These are phyloP conservation scores for Melanophora roralis DNA, from an alignment of 2,888 invertebrate genomes.

Conservation along the genomic window DNA sequence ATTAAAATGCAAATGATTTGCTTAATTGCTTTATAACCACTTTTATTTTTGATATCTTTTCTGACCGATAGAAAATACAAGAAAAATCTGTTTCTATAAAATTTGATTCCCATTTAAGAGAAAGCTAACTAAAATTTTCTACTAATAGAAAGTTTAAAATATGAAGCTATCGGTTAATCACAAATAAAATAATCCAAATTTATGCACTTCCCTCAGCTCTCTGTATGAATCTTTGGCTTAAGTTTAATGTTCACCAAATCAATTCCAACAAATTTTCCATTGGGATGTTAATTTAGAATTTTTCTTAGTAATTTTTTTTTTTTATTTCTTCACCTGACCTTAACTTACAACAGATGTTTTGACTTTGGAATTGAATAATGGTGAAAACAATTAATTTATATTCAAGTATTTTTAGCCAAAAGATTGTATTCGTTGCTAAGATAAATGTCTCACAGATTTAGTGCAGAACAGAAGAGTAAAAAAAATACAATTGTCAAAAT, in stretches of 20 bases:
- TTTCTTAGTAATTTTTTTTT: slow-evolving; percentile 20
- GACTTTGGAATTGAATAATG: slow-evolving; percentile 45
- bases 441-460: neutral
- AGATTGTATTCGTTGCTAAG: slow-evolving; percentile 55
- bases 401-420: slow-evolving; percentile 46
- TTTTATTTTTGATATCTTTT: slow-evolving; percentile 54
- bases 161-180: no score
- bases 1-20: slow-evolving; percentile 66
- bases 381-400: slow-evolving; percentile 51
- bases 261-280: slow-evolving; percentile 22
- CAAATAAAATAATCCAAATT: no score
- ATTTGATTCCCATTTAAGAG: neutral
- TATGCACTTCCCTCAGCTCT: no score
- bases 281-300: neutral
- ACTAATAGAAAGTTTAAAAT: no score
- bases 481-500: neutral
- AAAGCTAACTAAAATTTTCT: no score
- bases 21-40: slow-evolving; percentile 64
- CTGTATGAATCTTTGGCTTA: no score
- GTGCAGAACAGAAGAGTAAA: slow-evolving; percentile 1
- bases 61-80: slow-evolving; percentile 55
- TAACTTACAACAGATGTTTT: slow-evolving; percentile 50
- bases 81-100: neutral
- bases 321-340: slow-evolving; percentile 38
- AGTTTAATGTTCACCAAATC: no score